Evolutionary conservation across 1,140 invertebrate species (phyloP), one percentile per base, ranked within the genome.

Genomic region (Anadara kagoshimensis): DNA sequence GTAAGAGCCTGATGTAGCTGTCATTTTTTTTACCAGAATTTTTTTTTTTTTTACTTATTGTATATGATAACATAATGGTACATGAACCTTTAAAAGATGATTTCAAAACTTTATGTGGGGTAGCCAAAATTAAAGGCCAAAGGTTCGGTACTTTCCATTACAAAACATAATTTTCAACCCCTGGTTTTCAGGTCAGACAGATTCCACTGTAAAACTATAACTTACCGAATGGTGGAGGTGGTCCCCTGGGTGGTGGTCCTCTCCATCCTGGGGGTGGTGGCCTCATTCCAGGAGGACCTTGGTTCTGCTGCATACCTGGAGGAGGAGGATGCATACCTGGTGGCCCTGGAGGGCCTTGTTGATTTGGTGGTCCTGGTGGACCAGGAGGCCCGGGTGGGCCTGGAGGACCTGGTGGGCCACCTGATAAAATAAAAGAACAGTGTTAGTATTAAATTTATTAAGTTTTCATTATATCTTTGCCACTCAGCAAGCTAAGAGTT

Each of bases 241-340:
- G 63, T 64, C 75, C 61, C 36, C 68, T 66, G 7, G 80, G 83
- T 24, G 82, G 81, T 26, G 83, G 82, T 26, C 81, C 80, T 69
- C 81, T 79, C 82, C 83, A 83, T 44, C 82, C 79, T 14, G 86
- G 87, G 12, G 86, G 87, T 41, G 87, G 83, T 14, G 86, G 85
- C 71, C 88, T 73, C 84, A 89, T 87, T 26, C 75, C 68, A 56
- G 78, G 78, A 24, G 70, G 80, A 36, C 29, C 29, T 36, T 36
- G 29, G 29, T 36, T 36, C 53, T 76, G 76, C 10, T 75, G 80
- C 72, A 78, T 78, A 45, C 79, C 76, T 63, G 75, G 59, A 16
- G 59, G 65, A 26, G 53, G 51, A 16, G 47, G 59, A 36, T 43
- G 63, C 44, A 20, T 58, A 51, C 62, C 71, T 72, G 64, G 75